Conservation (phyloP, 2,797 vertebrate genomes). For the Meda fulgida region DNA sequence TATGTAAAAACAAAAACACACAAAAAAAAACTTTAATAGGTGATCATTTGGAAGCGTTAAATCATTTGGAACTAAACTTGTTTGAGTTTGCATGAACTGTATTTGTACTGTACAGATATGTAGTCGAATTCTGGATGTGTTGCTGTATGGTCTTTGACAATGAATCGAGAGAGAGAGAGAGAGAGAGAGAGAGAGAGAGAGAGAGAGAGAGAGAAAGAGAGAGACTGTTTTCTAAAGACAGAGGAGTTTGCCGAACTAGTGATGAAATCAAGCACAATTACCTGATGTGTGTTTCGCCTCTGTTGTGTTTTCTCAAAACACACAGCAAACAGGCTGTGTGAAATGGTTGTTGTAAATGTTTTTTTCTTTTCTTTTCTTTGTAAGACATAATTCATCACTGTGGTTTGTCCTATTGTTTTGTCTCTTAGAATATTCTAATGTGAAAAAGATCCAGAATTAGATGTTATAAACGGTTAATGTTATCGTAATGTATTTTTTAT, state of each 20-base stretch:
- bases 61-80: conserved; percentile 64
- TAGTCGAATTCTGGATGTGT: conserved; percentile 76
- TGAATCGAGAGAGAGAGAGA: conserved; percentile 68
- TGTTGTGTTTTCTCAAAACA: conserved; percentile 47
- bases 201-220: conserved; percentile 64
- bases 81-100: conserved; percentile 83
- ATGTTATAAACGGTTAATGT: conserved; percentile 81
- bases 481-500: conserved; percentile 78
- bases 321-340: conserved; percentile 54
- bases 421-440: conserved; percentile 67
- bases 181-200: conserved; percentile 63
- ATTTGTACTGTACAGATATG: conserved; percentile 77
- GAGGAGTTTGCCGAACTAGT: conserved; percentile 45
- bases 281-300: conserved; percentile 37
- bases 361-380: conserved; percentile 57
- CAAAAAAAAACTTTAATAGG: conserved; percentile 3
- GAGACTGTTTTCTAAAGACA: conserved; percentile 54
- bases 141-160: conserved; percentile 75
- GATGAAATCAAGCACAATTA: conserved; percentile 41
- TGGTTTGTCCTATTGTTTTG: conserved; percentile 64
- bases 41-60: conserved; percentile 63
- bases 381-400: conserved; percentile 59
- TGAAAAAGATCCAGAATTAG: conserved; percentile 69
- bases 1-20: neutral
- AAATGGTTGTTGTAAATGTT: conserved; percentile 62